These are phyloP conservation scores for Lucilia cuprina DNA, from an alignment of 1,140 invertebrate genomes.

Conservation along the genomic window DNA sequence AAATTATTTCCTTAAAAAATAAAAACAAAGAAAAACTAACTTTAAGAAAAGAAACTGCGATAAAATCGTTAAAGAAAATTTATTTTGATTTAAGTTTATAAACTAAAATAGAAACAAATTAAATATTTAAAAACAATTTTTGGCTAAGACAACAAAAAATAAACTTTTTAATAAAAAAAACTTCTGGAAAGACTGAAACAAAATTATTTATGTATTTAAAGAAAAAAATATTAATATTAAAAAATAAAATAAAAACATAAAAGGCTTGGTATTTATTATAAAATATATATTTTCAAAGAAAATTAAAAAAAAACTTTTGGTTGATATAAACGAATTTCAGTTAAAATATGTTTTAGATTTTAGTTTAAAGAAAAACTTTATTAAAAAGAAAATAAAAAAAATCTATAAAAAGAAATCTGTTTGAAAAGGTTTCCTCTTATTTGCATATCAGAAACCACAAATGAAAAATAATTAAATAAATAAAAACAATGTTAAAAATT, in stretches of 20 bases:
- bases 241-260: conserved; percentile 24
- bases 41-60: neutral
- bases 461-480: neutral
- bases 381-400: neutral
- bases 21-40: neutral
- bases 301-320: too few species aligned
- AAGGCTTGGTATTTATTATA: conserved; percentile 10
- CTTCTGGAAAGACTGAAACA: conserved; percentile 42
- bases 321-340: neutral
- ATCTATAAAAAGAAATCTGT: conserved; percentile 27
- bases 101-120: neutral
- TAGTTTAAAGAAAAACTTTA: neutral
- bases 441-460: conserved; percentile 40
- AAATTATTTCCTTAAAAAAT: neutral
- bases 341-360: neutral
- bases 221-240: neutral
- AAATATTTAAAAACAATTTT: neutral
- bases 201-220: conserved; percentile 27
- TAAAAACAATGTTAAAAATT: neutral
- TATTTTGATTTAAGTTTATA: neutral
- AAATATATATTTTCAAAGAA: neutral
- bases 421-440: conserved; percentile 40
- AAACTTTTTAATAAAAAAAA: conserved; percentile 8
- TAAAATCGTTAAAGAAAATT: neutral
- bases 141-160: conserved; percentile 4